Evolutionary conservation across 2,113 vertebrate species (phyloP).

Genomic region (Phalacrocorax aristotelis): DNA sequence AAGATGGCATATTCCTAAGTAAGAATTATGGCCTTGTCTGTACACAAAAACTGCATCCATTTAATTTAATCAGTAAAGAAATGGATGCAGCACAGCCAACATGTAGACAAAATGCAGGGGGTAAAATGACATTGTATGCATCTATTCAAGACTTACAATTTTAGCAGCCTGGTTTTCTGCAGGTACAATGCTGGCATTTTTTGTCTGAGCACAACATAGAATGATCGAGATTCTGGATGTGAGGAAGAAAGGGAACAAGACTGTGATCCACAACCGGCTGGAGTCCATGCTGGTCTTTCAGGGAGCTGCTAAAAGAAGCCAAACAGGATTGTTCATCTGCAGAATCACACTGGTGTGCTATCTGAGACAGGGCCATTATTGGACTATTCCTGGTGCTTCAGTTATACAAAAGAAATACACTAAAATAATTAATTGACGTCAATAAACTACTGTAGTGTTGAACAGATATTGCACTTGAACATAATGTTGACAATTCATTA

Average conservation of each 20-base stretch:
- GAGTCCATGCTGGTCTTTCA: background rate
- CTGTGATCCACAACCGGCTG: background rate
- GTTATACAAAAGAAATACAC: background rate
- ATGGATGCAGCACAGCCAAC: background rate
- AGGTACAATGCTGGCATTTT: background rate
- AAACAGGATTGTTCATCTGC: background rate
- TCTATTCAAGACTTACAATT: background rate
- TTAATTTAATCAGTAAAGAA: constrained; percentile 47
- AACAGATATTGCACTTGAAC: background rate
- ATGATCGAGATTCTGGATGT: background rate
- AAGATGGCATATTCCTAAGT: background rate
- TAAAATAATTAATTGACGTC: constrained; percentile 18
- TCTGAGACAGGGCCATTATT: accelerated
- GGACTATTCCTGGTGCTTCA: background rate
- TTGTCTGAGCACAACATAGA: background rate
- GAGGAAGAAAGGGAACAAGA: background rate
- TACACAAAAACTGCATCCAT: constrained; percentile 4
- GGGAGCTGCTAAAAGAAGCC: background rate
- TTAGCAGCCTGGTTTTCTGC: background rate
- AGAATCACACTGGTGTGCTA: background rate
- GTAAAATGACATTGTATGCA: background rate
- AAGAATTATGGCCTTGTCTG: background rate
- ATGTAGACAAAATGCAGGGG: background rate
- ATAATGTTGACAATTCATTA: constrained; percentile 6
- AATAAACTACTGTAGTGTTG: constrained; percentile 5